Conservation (phyloP, 1,140 invertebrate species). For the Paralvinella palmiformis region DNA sequence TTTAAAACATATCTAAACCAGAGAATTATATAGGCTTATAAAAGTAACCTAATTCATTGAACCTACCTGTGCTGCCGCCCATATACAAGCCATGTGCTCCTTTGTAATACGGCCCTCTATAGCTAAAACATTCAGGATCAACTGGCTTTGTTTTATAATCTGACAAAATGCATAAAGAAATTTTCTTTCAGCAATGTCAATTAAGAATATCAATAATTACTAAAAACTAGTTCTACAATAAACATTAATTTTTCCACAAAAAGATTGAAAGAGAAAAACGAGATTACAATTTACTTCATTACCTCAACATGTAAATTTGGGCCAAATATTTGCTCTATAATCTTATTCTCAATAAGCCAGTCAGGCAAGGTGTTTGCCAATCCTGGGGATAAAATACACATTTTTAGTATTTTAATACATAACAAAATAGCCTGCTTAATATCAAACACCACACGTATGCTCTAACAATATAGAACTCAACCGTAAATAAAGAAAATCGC, state of each 20-base stretch:
- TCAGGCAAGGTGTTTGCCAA: slow-evolving; percentile 76
- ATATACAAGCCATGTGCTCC: slow-evolving; percentile 87
- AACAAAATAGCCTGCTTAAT: too few species aligned
- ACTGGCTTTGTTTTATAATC: slow-evolving; percentile 90
- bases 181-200: not conserved
- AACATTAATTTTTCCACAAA: not conserved
- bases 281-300: slow-evolving; percentile 25
- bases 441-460: too few species aligned
- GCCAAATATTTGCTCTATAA: slow-evolving; percentile 90
- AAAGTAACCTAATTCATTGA: not conserved
- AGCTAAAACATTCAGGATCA: slow-evolving; percentile 84
- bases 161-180: slow-evolving; percentile 33
- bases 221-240: not conserved
- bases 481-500: too few species aligned
- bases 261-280: not conserved
- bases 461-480: too few species aligned
- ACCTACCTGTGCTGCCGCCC: slow-evolving; percentile 74
- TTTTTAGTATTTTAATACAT: not conserved
- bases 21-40: not conserved
- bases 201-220: not conserved
- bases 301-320: slow-evolving; percentile 92
- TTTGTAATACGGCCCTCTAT: slow-evolving; percentile 83
- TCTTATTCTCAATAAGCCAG: slow-evolving; percentile 85
- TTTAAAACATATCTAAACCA: not conserved
- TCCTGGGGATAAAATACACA: slow-evolving; percentile 26